Base-by-base conservation (phyloP, 1,140 invertebrate species). In the Cotesia chilonis region DNA sequence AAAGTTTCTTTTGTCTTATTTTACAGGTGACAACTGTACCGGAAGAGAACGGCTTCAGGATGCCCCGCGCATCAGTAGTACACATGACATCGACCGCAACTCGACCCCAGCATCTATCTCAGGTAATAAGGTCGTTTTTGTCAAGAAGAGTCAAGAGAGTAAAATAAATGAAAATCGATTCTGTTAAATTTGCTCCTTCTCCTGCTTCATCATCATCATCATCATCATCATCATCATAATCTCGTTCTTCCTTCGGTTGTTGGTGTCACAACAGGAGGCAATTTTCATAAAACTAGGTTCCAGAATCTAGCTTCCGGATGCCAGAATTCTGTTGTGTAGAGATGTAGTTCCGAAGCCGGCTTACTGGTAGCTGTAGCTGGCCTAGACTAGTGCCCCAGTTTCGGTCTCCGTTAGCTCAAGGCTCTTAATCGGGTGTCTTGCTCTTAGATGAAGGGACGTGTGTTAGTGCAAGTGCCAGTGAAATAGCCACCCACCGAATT, bases 1-100 rank as follows among this genome's bases (percentile, higher is more conserved):
- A 47, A 59, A 59, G 57, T 69, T 72, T 68, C 28, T 61, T 68
- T 28, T 66, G 61, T 66, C 72, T 72, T 70, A 12, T 77, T 73
- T 84, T 85, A 60, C 83, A 87, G 86, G 83, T 87, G 75, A 87
- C 85, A 63, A 83, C 85, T 55, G 83, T 86, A 82, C 83, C 85
- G 76, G 81, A 84, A 81, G 83, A 86, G 77, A 79, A 84, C 80
- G 81, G 80, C 72, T 86, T 84, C 69, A 86, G 84, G 81, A 84
- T 87, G 78, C 83, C 86, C 73, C 82, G 82, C 78, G 78, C 83
- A 63, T 84, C 86, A 69, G 83, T 85, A 74, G 84, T 87, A 75
- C 83, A 87, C 77, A 85, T 87, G 83, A 82, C 84, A 76, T 86
- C 85, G 69, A 84, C 84, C 74, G 84, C 85, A 20, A 86, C 80